Conservation (phyloP, 2,888 invertebrate genomes). For the Phalangium opilio region DNA sequence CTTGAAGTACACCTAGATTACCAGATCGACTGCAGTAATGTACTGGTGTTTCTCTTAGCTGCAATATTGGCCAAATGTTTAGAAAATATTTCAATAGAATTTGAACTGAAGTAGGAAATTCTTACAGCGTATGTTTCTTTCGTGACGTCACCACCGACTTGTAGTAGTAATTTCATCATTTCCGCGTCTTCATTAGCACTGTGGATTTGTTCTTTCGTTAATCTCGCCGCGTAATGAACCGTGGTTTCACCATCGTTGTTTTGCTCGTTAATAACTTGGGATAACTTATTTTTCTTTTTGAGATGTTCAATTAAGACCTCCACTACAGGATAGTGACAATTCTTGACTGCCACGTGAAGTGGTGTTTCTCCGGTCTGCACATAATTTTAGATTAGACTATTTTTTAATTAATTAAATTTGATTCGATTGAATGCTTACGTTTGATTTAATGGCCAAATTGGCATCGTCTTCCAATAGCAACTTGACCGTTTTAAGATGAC, state of each 20-base stretch:
- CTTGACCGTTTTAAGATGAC: conserved; percentile 69
- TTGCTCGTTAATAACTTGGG: neutral
- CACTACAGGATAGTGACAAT: conserved; percentile 58
- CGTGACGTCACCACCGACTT: conserved; percentile 79
- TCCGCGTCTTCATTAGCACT: conserved; percentile 57
- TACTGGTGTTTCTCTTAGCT: conserved; percentile 65
- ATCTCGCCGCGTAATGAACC: conserved; percentile 83
- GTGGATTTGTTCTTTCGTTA: conserved; percentile 63
- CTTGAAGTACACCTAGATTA: conserved; percentile 83
- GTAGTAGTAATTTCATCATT: conserved; percentile 72
- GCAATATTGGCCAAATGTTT: neutral
- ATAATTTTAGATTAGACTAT: too few relatives aligned
- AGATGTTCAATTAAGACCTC: conserved; percentile 21
- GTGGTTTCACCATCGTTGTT: conserved; percentile 71
- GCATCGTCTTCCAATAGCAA: conserved; percentile 85
- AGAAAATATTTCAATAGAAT: neutral
- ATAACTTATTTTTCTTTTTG: conserved; percentile 1
- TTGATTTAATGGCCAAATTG: conserved; percentile 35
- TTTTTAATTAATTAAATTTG: too few relatives aligned
- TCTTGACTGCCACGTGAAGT: conserved; percentile 76
- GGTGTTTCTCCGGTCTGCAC: conserved; percentile 79
- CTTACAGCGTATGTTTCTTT: conserved; percentile 53
- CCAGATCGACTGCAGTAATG: conserved; percentile 91
- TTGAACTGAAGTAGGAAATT: neutral
- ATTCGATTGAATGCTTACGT: too few relatives aligned